Conservation (phyloP, 2,888 invertebrate species). For the Microdon myrmicae region DNA sequence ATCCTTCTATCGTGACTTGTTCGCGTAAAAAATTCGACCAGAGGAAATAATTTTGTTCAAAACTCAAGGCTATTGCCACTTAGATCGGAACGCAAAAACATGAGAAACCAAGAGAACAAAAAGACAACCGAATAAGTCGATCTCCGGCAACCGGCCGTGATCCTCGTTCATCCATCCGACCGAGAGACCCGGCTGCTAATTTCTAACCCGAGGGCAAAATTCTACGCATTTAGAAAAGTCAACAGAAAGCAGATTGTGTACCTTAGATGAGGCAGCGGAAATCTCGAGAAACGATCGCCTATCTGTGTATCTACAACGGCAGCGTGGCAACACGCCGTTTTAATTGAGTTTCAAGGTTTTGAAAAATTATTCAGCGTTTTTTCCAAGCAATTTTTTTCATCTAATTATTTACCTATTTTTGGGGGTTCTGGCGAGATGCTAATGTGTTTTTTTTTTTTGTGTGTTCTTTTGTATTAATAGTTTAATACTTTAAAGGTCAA, state of each 20-base stretch:
- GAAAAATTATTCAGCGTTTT: constrained; percentile 4
- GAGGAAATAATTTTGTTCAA: constrained; percentile 7
- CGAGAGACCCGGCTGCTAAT: constrained; percentile 1
- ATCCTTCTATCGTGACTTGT: constrained; percentile 1
- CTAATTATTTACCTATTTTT: constrained; percentile 1
- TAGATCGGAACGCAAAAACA: not conserved
- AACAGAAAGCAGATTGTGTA: constrained; percentile 32
- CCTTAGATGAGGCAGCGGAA: no score
- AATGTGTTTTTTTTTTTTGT: not conserved
- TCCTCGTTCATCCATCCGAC: no score
- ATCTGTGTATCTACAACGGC: constrained; percentile 1
- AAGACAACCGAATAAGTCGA: no score
- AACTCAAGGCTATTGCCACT: constrained; percentile 21
- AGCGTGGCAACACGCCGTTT: constrained; percentile 13
- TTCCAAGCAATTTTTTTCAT: constrained; percentile 3
- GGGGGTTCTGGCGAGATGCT: constrained; percentile 6
- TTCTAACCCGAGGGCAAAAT: constrained; percentile 11
- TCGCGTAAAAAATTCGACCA: constrained; percentile 12
- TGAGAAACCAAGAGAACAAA: no score
- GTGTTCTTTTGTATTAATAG: no score
- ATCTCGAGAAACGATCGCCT: no score
- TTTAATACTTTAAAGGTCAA: not conserved
- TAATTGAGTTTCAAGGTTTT: constrained; percentile 38
- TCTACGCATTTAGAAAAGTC: constrained; percentile 38
- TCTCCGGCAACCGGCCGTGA: no score